phyloP scores from a whole-genome alignment of 2,797 vertebrate genomes.

The Pangasius krempfi region DNA sequence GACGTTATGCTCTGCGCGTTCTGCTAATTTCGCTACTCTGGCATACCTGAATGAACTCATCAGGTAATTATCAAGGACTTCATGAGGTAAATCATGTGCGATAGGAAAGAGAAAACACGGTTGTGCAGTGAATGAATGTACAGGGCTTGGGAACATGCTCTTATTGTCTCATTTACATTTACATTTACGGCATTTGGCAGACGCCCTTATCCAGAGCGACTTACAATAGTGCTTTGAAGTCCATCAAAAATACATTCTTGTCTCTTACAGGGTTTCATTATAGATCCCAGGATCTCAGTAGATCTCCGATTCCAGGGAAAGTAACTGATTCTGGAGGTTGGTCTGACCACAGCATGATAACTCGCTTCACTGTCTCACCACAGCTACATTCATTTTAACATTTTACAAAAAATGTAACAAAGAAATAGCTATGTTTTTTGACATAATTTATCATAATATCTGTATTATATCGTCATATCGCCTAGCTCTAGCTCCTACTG shows the following conservation, averaged over 20 bases:
- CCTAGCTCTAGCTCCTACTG: neutral
- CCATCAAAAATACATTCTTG: too few species aligned
- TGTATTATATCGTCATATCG: too few species aligned
- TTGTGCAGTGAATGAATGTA: neutral
- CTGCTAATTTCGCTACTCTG: conserved; percentile 20
- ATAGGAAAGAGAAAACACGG: conserved; percentile 10
- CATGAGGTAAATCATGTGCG: conserved; percentile 17
- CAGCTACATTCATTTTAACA: too few species aligned
- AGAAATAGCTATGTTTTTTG: neutral
- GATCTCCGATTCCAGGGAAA: neutral
- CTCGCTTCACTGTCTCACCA: neutral
- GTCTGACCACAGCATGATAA: neutral
- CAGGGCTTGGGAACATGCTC: neutral
- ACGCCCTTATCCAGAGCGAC: too few species aligned
- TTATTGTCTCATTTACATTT: too few species aligned
- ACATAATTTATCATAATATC: neutral
- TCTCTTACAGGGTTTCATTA: neutral
- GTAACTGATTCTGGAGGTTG: neutral
- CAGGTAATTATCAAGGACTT: conserved; percentile 35
- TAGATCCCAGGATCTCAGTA: neutral
- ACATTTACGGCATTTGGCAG: too few species aligned
- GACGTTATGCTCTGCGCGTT: neutral
- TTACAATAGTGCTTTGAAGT: too few species aligned
- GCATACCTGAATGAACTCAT: conserved; percentile 40
- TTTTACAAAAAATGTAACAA: neutral